These are phyloP conservation scores for Mesorhabditis belari DNA, from an alignment of 2,888 invertebrate genomes.

Conservation along the genomic window DNA sequence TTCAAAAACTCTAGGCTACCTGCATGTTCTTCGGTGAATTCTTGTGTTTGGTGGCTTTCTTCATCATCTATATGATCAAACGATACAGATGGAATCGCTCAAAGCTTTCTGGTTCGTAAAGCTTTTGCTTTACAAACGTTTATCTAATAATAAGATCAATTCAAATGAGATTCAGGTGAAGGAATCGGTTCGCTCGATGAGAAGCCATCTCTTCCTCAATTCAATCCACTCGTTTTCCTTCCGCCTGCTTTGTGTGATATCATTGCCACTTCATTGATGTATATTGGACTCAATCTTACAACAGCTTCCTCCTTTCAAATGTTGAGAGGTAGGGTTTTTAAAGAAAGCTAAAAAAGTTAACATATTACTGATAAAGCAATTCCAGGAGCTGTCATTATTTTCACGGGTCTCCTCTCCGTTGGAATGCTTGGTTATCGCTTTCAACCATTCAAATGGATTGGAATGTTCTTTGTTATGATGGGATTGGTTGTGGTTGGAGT, in stretches of 20 bases:
- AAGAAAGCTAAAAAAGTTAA: no score
- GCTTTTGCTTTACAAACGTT: not conserved
- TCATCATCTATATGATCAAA: constrained; percentile 52
- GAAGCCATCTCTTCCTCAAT: constrained; percentile 61
- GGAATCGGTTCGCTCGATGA: constrained; percentile 32
- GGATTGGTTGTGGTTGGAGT: constrained; percentile 52
- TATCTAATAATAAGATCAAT: constrained; percentile 5
- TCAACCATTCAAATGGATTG: constrained; percentile 55
- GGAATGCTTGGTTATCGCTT: constrained; percentile 65
- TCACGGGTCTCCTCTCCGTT: constrained; percentile 79
- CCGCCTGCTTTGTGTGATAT: constrained; percentile 83
- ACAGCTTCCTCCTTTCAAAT: constrained; percentile 91
- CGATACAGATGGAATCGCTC: constrained; percentile 21
- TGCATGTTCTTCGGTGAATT: constrained; percentile 89
- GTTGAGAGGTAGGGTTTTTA: constrained; percentile 86
- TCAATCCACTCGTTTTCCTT: constrained; percentile 71
- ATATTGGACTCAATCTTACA: constrained; percentile 81
- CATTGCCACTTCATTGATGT: constrained; percentile 80
- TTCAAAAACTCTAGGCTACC: constrained; percentile 59
- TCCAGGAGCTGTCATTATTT: constrained; percentile 75
- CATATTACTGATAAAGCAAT: constrained; percentile 15
- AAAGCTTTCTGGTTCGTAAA: constrained; percentile 21
- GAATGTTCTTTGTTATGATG: constrained; percentile 54
- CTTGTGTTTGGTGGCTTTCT: constrained; percentile 74
- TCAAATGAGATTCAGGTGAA: constrained; percentile 22